Percentiles rank a stretch among this genome's conserved stretches.
Conservation (phyloP, 2,888 invertebrate genomes). For the Oxytorus armatus region DNA sequence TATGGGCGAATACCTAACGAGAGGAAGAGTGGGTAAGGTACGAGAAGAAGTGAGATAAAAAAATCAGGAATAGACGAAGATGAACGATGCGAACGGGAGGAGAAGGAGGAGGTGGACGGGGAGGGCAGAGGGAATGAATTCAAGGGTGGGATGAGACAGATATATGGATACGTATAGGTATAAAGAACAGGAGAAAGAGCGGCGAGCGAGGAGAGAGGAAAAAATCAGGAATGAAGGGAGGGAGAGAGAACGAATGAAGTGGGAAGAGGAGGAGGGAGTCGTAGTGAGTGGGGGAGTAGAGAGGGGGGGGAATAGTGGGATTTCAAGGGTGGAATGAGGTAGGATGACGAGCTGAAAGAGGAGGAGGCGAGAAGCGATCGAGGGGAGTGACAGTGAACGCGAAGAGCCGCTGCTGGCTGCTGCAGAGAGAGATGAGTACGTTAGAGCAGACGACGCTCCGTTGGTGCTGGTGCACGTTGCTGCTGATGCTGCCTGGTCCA, state of each 20-base stretch:
- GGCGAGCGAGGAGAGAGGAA: slow-evolving; percentile 45
- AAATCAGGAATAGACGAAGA: slow-evolving; percentile 38
- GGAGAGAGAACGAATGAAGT: slow-evolving; percentile 51
- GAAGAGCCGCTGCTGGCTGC: slow-evolving; percentile 28
- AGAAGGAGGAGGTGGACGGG: slow-evolving; percentile 30
- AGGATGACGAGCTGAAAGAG: slow-evolving; percentile 48
- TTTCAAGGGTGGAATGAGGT: slow-evolving; percentile 55
- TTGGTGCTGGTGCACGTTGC: slow-evolving; percentile 70
- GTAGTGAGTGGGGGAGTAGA: slow-evolving; percentile 57
- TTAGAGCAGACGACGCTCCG: slow-evolving; percentile 73
- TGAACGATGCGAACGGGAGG: slow-evolving; percentile 42
- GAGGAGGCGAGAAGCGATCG: slow-evolving; percentile 43
- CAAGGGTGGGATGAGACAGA: slow-evolving; percentile 59
- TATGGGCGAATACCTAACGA: slow-evolving; percentile 19
- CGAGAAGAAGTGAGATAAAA: slow-evolving; percentile 43
- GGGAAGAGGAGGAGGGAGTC: slow-evolving; percentile 47
- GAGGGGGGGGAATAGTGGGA: slow-evolving; percentile 37
- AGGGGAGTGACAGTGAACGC: slow-evolving; percentile 52
- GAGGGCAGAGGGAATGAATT: slow-evolving; percentile 41
- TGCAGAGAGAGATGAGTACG: slow-evolving; percentile 47
- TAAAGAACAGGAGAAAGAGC: slow-evolving; percentile 42
- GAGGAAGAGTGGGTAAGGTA: slow-evolving; percentile 1
- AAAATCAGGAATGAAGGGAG: slow-evolving; percentile 57
- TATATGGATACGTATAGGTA: slow-evolving; percentile 24
- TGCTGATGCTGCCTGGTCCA: slow-evolving; percentile 62